Evolutionary conservation across 2,888 invertebrate genomes (phyloP).

Genomic region (Tetragonisca angustula): DNA sequence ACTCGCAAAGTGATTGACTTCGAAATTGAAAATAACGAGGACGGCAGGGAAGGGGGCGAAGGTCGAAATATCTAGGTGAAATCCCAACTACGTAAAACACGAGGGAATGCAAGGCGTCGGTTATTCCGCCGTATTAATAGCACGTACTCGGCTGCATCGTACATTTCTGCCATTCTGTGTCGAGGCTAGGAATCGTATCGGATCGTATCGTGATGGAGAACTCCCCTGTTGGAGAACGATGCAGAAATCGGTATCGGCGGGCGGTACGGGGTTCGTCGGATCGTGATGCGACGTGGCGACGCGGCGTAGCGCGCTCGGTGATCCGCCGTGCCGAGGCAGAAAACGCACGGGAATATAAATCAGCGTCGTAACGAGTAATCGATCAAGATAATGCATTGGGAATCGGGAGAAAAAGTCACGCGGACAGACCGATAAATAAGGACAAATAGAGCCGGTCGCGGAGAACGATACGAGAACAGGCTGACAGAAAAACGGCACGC

Average conservation of each 20-base stretch:
- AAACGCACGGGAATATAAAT: slow-evolving; percentile 71
- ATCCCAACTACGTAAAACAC: neutral
- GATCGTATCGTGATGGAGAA: slow-evolving; percentile 24
- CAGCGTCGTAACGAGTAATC: slow-evolving; percentile 74
- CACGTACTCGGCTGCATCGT: slow-evolving; percentile 11
- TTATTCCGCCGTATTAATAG: slow-evolving; percentile 32
- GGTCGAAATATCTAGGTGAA: neutral
- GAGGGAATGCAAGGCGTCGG: neutral
- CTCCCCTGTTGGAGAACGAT: slow-evolving; percentile 26
- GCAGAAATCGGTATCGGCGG: slow-evolving; percentile 39
- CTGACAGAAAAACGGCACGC: slow-evolving; percentile 67
- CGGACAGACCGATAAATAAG: slow-evolving; percentile 70
- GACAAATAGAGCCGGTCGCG: slow-evolving; percentile 66
- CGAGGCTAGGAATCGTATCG: slow-evolving; percentile 25
- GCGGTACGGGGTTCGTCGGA: slow-evolving; percentile 10
- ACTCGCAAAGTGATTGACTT: neutral
- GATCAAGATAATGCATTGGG: slow-evolving; percentile 73
- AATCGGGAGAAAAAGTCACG: slow-evolving; percentile 67
- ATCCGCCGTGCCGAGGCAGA: slow-evolving; percentile 35
- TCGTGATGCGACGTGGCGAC: slow-evolving; percentile 3
- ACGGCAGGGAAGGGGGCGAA: neutral
- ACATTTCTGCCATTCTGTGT: slow-evolving; percentile 41
- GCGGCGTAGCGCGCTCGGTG: slow-evolving; percentile 1
- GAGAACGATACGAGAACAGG: slow-evolving; percentile 54
- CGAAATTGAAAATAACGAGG: neutral